phyloP scores from a whole-genome alignment of 2,797 vertebrate species.

The Euthynnus affinis region DNA sequence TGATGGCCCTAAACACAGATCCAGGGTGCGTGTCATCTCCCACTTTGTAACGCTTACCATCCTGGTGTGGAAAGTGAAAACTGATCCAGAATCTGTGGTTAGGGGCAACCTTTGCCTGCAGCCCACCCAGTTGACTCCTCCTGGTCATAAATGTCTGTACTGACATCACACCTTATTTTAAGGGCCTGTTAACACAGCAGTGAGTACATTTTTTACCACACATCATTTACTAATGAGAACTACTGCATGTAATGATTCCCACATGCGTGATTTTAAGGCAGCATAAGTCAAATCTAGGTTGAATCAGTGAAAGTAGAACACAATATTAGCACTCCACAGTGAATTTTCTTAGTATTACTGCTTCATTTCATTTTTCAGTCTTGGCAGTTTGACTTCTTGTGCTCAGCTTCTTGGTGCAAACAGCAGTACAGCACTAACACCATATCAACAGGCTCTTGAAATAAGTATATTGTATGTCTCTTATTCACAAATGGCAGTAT shows the following conservation, averaged over 20 bases:
- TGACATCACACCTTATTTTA: constrained; percentile 83
- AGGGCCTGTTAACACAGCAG: constrained; percentile 82
- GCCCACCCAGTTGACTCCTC: constrained; percentile 78
- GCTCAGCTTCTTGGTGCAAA: constrained; percentile 46
- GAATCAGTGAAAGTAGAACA: constrained; percentile 50
- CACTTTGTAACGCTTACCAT: constrained; percentile 44
- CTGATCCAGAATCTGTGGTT: constrained; percentile 74
- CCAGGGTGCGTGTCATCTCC: constrained; percentile 49
- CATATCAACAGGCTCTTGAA: constrained; percentile 82
- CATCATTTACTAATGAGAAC: constrained; percentile 71
- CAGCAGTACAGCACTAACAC: constrained; percentile 56
- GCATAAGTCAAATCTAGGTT: constrained; percentile 33
- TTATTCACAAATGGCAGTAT: constrained; percentile 90
- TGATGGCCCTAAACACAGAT: constrained; percentile 74
- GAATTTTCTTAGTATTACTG: constrained; percentile 17
- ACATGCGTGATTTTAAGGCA: constrained; percentile 57
- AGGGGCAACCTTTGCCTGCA: constrained; percentile 70
- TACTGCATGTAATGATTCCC: constrained; percentile 62
- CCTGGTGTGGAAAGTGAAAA: constrained; percentile 51
- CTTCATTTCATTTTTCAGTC: constrained; percentile 32
- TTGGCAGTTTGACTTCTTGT: constrained; percentile 46
- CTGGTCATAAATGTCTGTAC: constrained; percentile 79
- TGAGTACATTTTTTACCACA: constrained; percentile 51
- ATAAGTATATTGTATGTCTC: constrained; percentile 80
- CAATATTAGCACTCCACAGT: constrained; percentile 20